Conservation (phyloP, 2,113 vertebrate species). For the Elaphurus davidianus region DNA sequence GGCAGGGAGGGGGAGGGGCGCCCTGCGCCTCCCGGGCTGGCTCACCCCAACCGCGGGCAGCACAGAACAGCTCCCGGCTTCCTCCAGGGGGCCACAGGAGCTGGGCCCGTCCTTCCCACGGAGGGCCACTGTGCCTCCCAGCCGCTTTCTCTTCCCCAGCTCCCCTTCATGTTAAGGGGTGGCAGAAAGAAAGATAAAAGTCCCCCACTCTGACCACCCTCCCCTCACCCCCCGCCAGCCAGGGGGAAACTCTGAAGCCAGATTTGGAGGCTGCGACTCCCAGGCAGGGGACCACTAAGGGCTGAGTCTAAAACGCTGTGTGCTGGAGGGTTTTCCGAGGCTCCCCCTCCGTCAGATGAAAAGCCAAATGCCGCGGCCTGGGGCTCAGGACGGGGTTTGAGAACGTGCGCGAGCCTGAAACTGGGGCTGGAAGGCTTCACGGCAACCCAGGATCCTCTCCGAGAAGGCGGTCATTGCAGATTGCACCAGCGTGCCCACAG, state of each 20-base stretch:
- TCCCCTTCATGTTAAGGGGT: neutral
- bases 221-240: neutral
- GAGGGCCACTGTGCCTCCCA: neutral
- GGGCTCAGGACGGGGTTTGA: neutral
- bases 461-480: slow-evolving; percentile 38
- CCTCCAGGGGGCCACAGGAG: neutral
- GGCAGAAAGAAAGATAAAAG: neutral
- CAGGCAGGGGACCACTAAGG: neutral
- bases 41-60: neutral
- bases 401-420: neutral
- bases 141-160: neutral
- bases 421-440: neutral
- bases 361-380: slow-evolving; percentile 11
- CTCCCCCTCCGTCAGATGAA: neutral
- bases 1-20: neutral
- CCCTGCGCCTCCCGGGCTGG: neutral
- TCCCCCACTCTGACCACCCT: neutral
- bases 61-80: neutral
- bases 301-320: neutral
- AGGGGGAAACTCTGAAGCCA: slow-evolving; percentile 22
- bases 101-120: neutral
- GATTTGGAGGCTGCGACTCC: neutral
- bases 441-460: neutral
- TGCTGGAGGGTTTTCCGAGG: neutral
- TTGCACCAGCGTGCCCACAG: slow-evolving; percentile 60